These are phyloP conservation scores for Heliconius hermathena DNA, from an alignment of 1,140 invertebrate species.

Conservation along the genomic window DNA sequence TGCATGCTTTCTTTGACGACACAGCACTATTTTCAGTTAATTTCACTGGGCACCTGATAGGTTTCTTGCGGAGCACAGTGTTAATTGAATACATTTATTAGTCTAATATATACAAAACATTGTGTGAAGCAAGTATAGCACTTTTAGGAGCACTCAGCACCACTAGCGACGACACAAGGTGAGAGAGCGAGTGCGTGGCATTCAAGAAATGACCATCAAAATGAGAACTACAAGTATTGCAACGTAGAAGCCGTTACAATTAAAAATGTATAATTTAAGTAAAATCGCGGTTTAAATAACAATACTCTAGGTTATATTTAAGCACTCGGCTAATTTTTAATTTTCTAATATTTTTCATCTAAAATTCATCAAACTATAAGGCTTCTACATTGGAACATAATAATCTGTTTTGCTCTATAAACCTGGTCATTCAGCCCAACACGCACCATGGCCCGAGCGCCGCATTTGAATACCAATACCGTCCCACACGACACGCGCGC, in stretches of 20 bases:
- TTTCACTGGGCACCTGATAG: slow-evolving; percentile 78
- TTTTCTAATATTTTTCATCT: background rate
- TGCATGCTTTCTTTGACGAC: slow-evolving; percentile 81
- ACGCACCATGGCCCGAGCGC: slow-evolving; percentile 77
- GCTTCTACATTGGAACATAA: slow-evolving; percentile 35
- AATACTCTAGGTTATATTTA: background rate
- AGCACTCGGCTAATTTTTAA: slow-evolving; percentile 23
- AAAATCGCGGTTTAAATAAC: too few relatives aligned
- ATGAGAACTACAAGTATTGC: slow-evolving; percentile 34
- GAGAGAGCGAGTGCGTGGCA: slow-evolving; percentile 78
- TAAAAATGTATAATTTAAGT: background rate
- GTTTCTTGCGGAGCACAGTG: slow-evolving; percentile 61
- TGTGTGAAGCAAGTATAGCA: slow-evolving; percentile 58
- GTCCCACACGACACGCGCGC: slow-evolving; percentile 76
- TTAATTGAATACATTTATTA: slow-evolving; percentile 16
- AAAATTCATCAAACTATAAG: slow-evolving; percentile 16
- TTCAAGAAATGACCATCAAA: slow-evolving; percentile 37
- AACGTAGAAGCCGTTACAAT: slow-evolving; percentile 32
- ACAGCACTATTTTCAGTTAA: slow-evolving; percentile 78
- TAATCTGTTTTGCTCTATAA: slow-evolving; percentile 35
- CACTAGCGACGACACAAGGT: slow-evolving; percentile 78
- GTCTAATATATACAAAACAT: slow-evolving; percentile 24
- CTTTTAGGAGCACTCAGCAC: slow-evolving; percentile 79
- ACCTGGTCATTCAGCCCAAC: slow-evolving; percentile 52
- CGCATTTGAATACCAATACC: slow-evolving; percentile 88